phyloP scores from a whole-genome alignment of 2,797 vertebrate genomes.

The Garrulus glandarius region DNA sequence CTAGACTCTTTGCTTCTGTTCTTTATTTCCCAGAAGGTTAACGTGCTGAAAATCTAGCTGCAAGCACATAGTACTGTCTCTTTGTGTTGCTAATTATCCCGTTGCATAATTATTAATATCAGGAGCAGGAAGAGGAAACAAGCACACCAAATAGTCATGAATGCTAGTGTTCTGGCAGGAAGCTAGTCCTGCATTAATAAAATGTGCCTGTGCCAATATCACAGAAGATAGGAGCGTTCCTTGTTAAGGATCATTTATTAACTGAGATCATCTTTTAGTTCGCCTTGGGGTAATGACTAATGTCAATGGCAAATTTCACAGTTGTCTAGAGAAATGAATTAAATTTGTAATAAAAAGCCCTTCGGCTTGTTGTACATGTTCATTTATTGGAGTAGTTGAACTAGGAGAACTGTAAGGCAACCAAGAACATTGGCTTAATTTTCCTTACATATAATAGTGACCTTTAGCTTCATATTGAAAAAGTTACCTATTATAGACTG shows the following conservation, averaged over 20 bases:
- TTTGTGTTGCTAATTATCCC: conserved; percentile 87
- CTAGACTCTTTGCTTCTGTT: conserved; percentile 82
- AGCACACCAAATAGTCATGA: conserved; percentile 82
- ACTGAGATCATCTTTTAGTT: conserved; percentile 96
- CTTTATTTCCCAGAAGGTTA: conserved; percentile 85
- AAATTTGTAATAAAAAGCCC: conserved; percentile 96
- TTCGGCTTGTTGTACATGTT: conserved; percentile 94
- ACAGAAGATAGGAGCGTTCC: conserved; percentile 85
- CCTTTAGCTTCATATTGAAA: conserved; percentile 89
- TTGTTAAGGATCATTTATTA: conserved; percentile 99
- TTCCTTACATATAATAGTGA: conserved; percentile 88
- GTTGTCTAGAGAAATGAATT: conserved; percentile 99
- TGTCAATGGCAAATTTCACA: conserved; percentile 99
- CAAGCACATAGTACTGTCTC: conserved; percentile 82
- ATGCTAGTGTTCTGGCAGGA: conserved; percentile 81
- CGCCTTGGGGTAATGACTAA: conserved; percentile 97
- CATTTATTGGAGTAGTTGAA: conserved; percentile 92
- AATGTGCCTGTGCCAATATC: conserved; percentile 89
- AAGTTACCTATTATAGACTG: conserved; percentile 81
- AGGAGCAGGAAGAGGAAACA: conserved; percentile 82
- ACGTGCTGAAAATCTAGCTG: conserved; percentile 80
- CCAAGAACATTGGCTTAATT: conserved; percentile 85
- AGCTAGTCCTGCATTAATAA: conserved; percentile 82
- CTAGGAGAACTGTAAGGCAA: conserved; percentile 90
- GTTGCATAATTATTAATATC: conserved; percentile 90